Evolutionary conservation across 2,113 vertebrate genomes (phyloP).

Genomic region (Phoenicopterus ruber): DNA sequence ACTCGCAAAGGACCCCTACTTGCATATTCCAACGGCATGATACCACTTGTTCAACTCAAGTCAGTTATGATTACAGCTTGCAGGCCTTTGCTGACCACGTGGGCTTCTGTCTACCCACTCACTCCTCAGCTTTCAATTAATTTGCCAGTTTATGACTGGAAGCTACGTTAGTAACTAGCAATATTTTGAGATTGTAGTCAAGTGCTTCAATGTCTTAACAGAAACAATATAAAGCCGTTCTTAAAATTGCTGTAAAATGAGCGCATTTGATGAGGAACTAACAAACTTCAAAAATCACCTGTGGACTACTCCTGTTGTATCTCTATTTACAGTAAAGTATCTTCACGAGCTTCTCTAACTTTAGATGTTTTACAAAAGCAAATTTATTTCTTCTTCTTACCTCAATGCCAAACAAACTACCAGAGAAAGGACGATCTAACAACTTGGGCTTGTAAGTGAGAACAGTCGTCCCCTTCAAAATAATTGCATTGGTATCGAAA

Average conservation of each 20-base stretch:
- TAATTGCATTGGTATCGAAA: constrained; percentile 89
- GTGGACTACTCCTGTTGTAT: background rate
- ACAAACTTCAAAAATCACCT: background rate
- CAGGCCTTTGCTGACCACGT: background rate
- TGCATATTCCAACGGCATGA: background rate
- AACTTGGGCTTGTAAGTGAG: constrained; percentile 95
- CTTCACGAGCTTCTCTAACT: background rate
- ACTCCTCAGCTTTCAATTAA: background rate
- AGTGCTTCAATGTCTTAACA: background rate
- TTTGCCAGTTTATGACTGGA: background rate
- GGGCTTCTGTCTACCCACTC: background rate
- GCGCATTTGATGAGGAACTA: background rate
- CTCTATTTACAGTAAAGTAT: background rate
- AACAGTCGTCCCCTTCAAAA: constrained; percentile 96
- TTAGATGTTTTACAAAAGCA: background rate
- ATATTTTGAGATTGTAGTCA: background rate
- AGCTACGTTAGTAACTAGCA: background rate
- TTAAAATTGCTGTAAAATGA: background rate
- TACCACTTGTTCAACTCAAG: background rate
- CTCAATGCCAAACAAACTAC: constrained; percentile 93
- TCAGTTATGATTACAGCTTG: background rate
- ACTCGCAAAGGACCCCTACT: background rate
- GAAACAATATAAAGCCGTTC: background rate
- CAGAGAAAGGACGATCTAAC: constrained; percentile 91
- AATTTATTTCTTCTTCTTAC: constrained; percentile 64